phyloP scores from a whole-genome alignment of 2,797 vertebrate genomes.

The Peromyscus eremicus region DNA sequence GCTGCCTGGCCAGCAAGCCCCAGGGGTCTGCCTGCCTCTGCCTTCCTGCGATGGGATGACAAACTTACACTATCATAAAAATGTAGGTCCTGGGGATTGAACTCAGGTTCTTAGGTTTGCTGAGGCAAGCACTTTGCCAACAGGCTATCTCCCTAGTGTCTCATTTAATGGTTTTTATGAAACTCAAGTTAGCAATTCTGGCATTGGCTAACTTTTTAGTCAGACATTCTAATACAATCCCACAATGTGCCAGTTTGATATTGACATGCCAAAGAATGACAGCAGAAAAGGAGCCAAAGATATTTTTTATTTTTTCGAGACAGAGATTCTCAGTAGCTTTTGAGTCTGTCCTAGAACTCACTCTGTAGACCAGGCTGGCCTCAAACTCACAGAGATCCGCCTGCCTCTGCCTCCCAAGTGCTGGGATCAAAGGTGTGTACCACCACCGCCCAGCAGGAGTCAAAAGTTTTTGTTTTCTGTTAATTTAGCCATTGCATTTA shows the following conservation, averaged over 20 bases:
- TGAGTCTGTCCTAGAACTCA: too few species aligned
- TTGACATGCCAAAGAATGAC: neutral
- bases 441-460: too few species aligned
- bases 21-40: too few species aligned
- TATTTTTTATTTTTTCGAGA: too few species aligned
- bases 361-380: too few species aligned
- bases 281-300: neutral
- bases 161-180: neutral
- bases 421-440: too few species aligned
- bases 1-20: too few species aligned
- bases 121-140: neutral
- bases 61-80: neutral
- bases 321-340: too few species aligned
- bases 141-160: neutral
- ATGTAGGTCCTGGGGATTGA: neutral
- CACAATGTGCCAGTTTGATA: neutral
- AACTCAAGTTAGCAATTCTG: neutral
- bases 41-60: neutral
- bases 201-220: neutral
- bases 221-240: neutral
- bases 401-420: too few species aligned
- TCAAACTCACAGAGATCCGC: too few species aligned
- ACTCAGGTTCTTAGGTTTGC: neutral
- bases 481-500: neutral
- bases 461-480: neutral